Evolutionary conservation across 2,113 vertebrate genomes (phyloP), one percentile per base, ranked within the genome.

Genomic region (Zosterops pallidus): DNA sequence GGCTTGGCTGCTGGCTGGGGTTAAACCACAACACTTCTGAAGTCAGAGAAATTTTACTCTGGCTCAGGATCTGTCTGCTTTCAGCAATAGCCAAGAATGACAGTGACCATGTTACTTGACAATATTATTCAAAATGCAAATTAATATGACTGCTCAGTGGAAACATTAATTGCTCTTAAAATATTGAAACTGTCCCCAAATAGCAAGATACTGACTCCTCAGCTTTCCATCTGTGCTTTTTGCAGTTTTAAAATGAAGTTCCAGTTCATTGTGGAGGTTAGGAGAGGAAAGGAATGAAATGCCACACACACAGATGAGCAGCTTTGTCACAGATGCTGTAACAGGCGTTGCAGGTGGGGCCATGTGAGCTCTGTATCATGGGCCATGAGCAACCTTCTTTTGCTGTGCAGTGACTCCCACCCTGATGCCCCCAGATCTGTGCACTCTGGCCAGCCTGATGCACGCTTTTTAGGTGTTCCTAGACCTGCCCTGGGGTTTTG

Each of bases 121-220:
- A 71, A n/a, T n/a, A 21, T 67, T 86, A 47, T 50, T 89, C 35
- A 90, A 70, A 86, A 90, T 67, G 50, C 47, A 85, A 74, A 86
- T 88, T 68, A 77, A 64, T 70, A 20, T 25, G 20, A 88, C 60
- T 41, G 18, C n/a, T 93, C 37, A 39, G 37, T 78, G n/a, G 83
- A 86, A 92, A 64, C 33, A 53, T 89, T 68, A 86, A 86, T 78
- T 75, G 49, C 52, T 89, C 72, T 81, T 94, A 75, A 88, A 94
- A 89, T 75, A 86, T 17, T 90, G 56, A 83, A 94, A 46, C 28
- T 80, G 60, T 63, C 83, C 37, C n/a, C 1, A 2, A 29, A 42
- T 53, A 75, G 76, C 55, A 83, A 89, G 79, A 78, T 77, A 29
- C 26, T 52, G 50, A 39, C 62, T 85, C 63, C n/a, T 80, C 3